Percentiles rank a stretch among this genome's conserved stretches.
phyloP scores from a whole-genome alignment of 2,113 vertebrate genomes.

The Neofelis nebulosa region DNA sequence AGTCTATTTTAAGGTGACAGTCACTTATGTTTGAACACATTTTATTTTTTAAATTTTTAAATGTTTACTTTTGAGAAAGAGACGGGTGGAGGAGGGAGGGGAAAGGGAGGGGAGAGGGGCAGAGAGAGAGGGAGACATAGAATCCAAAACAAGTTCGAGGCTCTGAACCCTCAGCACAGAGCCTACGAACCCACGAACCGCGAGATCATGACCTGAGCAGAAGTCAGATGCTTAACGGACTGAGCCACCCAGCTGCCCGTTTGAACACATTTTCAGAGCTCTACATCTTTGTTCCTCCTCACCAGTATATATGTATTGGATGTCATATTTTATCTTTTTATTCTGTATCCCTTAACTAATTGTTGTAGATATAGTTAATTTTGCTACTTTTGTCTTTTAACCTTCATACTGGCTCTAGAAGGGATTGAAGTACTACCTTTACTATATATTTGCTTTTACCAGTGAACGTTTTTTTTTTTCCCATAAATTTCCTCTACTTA shows the following conservation, averaged over 20 bases:
- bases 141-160: too few species aligned
- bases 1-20: background rate
- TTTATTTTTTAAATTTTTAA: too few species aligned
- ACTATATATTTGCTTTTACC: background rate
- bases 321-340: background rate
- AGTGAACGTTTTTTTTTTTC: background rate
- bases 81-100: too few species aligned
- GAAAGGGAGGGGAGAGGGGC: too few species aligned
- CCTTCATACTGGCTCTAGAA: background rate
- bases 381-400: background rate
- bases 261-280: background rate
- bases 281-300: background rate
- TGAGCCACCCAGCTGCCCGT: background rate
- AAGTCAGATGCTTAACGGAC: too few species aligned
- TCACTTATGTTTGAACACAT: background rate
- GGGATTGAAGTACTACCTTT: background rate
- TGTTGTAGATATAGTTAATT: background rate
- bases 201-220: too few species aligned
- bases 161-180: too few species aligned
- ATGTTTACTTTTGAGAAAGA: too few species aligned
- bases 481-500: background rate
- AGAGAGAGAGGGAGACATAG: too few species aligned
- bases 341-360: background rate
- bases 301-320: background rate
- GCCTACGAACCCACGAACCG: too few species aligned